These are phyloP conservation scores for Zaprionus gabonicus DNA, from an alignment of 1,140 invertebrate genomes.

Conservation along the genomic window DNA sequence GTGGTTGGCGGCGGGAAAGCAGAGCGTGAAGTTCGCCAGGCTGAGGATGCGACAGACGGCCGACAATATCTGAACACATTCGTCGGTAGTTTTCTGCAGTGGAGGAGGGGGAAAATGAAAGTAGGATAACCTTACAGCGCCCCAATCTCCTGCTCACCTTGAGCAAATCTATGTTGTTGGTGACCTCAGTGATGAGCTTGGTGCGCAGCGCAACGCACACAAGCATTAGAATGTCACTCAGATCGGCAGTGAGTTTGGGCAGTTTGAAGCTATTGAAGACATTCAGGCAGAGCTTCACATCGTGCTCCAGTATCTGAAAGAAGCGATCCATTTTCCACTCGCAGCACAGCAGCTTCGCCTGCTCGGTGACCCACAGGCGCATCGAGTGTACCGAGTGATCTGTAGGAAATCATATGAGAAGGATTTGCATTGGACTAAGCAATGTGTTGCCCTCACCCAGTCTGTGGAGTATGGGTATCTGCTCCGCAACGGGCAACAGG, in stretches of 20 bases:
- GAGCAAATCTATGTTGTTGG: slow-evolving; percentile 89
- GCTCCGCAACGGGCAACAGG: slow-evolving; percentile 90
- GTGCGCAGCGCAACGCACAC: slow-evolving; percentile 91
- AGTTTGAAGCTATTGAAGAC: slow-evolving; percentile 87
- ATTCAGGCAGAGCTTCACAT: slow-evolving; percentile 88
- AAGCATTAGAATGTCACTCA: slow-evolving; percentile 85
- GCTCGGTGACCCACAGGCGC: slow-evolving; percentile 89
- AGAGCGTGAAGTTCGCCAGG: slow-evolving; percentile 90
- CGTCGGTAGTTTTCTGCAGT: slow-evolving; percentile 87
- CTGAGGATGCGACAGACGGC: slow-evolving; percentile 89
- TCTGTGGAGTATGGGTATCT: slow-evolving; percentile 91
- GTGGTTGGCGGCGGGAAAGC: slow-evolving; percentile 88
- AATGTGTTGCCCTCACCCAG: slow-evolving; percentile 85
- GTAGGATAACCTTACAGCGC: neutral
- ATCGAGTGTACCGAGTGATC: slow-evolving; percentile 91
- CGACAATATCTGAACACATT: slow-evolving; percentile 89
- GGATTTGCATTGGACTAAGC: neutral
- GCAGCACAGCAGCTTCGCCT: slow-evolving; percentile 89
- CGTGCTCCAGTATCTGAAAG: slow-evolving; percentile 86
- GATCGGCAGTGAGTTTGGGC: slow-evolving; percentile 85
- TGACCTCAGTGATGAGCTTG: slow-evolving; percentile 91
- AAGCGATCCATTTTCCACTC: slow-evolving; percentile 90
- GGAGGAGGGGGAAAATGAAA: neutral
- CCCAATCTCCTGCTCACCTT: slow-evolving; percentile 85
- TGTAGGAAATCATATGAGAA: slow-evolving; percentile 47